phyloP scores from a whole-genome alignment of 2,113 vertebrate species.

The Sinocyclocheilus anshuiensis region DNA sequence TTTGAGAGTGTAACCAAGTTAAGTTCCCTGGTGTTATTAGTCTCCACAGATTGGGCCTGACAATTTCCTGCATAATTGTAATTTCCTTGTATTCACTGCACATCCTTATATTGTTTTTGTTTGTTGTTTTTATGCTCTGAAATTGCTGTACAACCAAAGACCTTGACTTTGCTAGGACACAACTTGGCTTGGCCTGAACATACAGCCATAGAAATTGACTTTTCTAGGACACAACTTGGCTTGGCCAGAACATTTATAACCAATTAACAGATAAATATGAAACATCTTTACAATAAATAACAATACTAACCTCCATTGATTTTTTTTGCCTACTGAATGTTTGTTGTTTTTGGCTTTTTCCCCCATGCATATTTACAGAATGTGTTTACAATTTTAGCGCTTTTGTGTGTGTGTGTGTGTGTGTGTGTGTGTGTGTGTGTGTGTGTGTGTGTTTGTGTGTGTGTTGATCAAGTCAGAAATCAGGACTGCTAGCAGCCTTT shows the following conservation, averaged over 20 bases:
- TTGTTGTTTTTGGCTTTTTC: neutral
- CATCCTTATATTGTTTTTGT: conserved; percentile 29
- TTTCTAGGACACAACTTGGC: neutral
- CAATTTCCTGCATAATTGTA: neutral
- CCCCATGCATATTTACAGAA: neutral
- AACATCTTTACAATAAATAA: too few species aligned
- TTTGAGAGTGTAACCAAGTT: too few species aligned
- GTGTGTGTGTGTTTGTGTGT: neutral
- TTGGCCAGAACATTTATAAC: neutral
- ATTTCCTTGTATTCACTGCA: conserved; percentile 44
- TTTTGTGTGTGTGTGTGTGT: too few species aligned
- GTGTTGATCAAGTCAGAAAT: conserved; percentile 84
- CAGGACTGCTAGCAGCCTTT: conserved; percentile 86
- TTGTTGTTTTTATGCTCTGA: neutral
- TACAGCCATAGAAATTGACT: neutral
- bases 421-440: too few species aligned
- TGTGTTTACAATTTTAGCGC: neutral
- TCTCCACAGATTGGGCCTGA: neutral
- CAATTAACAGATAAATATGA: neutral
- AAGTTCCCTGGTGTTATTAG: neutral
- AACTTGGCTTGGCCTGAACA: neutral
- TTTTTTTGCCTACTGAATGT: neutral
- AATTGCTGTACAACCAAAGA: neutral
- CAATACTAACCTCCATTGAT: too few species aligned
- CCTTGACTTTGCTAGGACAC: neutral